Conservation (phyloP, 2,113 vertebrate species). For the Podiceps cristatus region DNA sequence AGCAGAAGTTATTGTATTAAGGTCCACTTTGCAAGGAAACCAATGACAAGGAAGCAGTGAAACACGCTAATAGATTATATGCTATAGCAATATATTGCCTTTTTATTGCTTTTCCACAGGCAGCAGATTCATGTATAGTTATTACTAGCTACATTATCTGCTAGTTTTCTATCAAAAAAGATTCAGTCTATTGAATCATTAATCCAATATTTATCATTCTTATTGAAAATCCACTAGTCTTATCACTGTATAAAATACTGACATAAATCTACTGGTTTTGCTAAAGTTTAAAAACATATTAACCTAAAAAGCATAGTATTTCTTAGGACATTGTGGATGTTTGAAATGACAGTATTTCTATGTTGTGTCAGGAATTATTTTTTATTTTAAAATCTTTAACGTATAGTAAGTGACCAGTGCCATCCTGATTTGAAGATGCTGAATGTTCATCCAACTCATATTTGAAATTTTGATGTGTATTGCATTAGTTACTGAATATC, state of each 20-base stretch:
- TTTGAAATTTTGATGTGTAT: conserved; percentile 81
- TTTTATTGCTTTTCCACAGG: conserved; percentile 68
- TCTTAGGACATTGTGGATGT: conserved; percentile 74
- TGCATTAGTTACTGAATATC: conserved; percentile 81
- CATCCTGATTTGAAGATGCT: conserved; percentile 69
- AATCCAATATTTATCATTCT: conserved; percentile 77
- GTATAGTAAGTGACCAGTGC: conserved; percentile 66
- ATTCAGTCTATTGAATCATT: conserved; percentile 79
- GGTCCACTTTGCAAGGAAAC: conserved; percentile 61
- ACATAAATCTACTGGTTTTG: conserved; percentile 77
- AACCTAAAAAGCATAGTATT: conserved; percentile 70
- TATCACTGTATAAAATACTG: conserved; percentile 72
- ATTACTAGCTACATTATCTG: conserved; percentile 76
- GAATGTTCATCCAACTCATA: conserved; percentile 75
- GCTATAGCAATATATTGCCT: conserved; percentile 67
- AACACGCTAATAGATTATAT: conserved; percentile 74
- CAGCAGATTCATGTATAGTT: conserved; percentile 75
- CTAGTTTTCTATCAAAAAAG: conserved; percentile 75
- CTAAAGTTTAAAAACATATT: conserved; percentile 77
- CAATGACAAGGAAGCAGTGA: conserved; percentile 43
- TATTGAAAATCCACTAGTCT: conserved; percentile 75
- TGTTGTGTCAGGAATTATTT: conserved; percentile 61
- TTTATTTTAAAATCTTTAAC: conserved; percentile 18
- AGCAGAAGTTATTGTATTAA: conserved; percentile 65
- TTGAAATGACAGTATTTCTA: conserved; percentile 72